Conservation (phyloP, 2,888 invertebrate species). For the Nomada flava region DNA sequence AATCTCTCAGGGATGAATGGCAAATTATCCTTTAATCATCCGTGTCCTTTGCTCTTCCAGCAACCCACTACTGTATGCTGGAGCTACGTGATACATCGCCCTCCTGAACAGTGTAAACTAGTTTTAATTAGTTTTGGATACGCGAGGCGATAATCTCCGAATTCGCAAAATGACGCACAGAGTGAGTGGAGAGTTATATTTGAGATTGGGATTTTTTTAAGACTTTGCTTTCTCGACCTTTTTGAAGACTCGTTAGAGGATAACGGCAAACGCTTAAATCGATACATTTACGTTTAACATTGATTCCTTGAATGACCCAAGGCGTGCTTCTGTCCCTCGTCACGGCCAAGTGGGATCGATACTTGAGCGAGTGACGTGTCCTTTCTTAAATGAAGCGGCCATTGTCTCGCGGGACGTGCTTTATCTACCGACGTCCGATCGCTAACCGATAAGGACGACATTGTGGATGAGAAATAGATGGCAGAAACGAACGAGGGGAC, state of each 20-base stretch:
- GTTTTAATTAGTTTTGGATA: no score
- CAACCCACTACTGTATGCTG: constrained; percentile 43
- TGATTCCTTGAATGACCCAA: constrained; percentile 36
- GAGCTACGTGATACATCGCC: constrained; percentile 24
- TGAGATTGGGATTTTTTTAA: no score
- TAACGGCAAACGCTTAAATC: background rate
- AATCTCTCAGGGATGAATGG: constrained; percentile 65
- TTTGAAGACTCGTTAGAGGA: background rate
- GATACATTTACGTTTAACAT: constrained; percentile 46
- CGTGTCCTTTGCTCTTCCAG: constrained; percentile 44
- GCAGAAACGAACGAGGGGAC: constrained; percentile 9
- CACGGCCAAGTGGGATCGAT: constrained; percentile 55
- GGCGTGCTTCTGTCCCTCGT: constrained; percentile 29
- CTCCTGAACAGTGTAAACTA: constrained; percentile 23
- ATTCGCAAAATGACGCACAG: background rate
- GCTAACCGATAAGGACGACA: constrained; percentile 22
- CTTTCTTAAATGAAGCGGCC: constrained; percentile 58
- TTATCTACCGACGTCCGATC: constrained; percentile 53
- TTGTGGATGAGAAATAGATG: constrained; percentile 29
- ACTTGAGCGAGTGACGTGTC: constrained; percentile 50
- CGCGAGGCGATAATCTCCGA: background rate
- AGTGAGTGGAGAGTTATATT: no score
- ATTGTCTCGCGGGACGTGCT: constrained; percentile 62
- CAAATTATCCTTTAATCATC: constrained; percentile 71
- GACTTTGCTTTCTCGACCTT: no score